phyloP scores from a whole-genome alignment of 1,140 invertebrate species.

The Chymomyza costata region DNA sequence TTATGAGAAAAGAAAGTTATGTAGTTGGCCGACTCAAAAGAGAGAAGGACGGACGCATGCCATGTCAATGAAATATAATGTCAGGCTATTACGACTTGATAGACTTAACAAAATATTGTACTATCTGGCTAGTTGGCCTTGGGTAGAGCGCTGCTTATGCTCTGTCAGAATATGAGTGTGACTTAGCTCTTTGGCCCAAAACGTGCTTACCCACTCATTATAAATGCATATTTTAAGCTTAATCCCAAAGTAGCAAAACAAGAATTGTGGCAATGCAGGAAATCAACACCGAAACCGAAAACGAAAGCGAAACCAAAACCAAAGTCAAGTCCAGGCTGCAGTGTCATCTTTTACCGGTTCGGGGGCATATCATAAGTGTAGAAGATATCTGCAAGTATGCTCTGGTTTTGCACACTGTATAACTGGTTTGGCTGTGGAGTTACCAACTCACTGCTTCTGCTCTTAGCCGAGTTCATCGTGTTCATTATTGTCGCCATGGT shows the following conservation, averaged over 20 bases:
- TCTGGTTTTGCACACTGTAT: conserved; percentile 42
- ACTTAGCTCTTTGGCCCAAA: conserved; percentile 18
- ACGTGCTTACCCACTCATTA: conserved; percentile 45
- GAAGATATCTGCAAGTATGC: conserved; percentile 19
- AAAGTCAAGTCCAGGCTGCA: conserved; percentile 25
- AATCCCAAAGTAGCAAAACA: conserved; percentile 71
- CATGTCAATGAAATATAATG: conserved; percentile 29
- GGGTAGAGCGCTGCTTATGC: conserved; percentile 55
- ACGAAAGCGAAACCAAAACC: conserved; percentile 28
- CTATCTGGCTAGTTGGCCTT: conserved; percentile 42
- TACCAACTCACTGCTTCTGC: conserved; percentile 42
- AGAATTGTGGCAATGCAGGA: conserved; percentile 41
- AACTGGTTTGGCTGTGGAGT: conserved; percentile 65
- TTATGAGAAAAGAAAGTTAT: conserved; percentile 21
- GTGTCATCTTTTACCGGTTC: no score
- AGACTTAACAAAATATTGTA: no score
- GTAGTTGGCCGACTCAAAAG: conserved; percentile 8
- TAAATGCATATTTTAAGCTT: conserved; percentile 70
- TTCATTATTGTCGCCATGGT: conserved; percentile 67
- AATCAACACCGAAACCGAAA: conserved; percentile 10
- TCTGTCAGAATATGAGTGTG: conserved; percentile 18
- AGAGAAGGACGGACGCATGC: conserved; percentile 9
- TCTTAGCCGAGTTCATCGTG: conserved; percentile 70
- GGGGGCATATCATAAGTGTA: no score
- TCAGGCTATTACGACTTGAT: conserved; percentile 5